Percentiles rank a stretch among this genome's conserved stretches.
These are phyloP conservation scores for Anguilla marmorata DNA, from an alignment of 2,797 vertebrate genomes.

Conservation along the genomic window DNA sequence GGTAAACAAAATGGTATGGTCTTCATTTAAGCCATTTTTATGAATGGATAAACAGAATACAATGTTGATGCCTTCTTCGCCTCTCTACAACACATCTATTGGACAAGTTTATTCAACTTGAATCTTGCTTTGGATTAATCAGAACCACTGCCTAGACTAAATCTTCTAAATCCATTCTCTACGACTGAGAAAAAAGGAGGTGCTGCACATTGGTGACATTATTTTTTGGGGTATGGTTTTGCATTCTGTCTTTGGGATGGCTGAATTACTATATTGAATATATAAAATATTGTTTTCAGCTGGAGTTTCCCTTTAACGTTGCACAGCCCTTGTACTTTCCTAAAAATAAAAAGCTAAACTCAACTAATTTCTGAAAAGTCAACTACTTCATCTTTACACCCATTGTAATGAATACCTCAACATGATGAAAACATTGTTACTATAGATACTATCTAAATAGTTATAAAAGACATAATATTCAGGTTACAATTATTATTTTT, in stretches of 20 bases:
- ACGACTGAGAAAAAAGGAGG: background rate
- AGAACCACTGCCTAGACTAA: background rate
- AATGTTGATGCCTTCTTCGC: background rate
- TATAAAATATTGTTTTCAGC: background rate
- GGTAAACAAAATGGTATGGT: constrained; percentile 47
- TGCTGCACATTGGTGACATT: background rate
- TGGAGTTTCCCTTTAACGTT: background rate
- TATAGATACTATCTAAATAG: no score
- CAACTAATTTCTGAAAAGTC: background rate
- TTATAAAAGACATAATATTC: background rate
- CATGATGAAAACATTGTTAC: background rate
- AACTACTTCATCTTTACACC: background rate
- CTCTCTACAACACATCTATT: constrained; percentile 3
- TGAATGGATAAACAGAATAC: background rate
- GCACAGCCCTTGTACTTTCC: background rate
- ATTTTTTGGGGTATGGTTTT: background rate
- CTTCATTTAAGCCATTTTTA: background rate
- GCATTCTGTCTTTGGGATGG: background rate
- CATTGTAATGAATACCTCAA: background rate
- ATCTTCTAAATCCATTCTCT: background rate
- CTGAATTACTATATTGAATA: background rate
- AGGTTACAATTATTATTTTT: background rate
- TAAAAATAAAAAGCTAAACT: background rate
- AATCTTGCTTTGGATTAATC: background rate
- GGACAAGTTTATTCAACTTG: constrained; percentile 33